Evolutionary conservation across 64 coral and sea anemone genomes (phyloP), one percentile per base, ranked within the genome.

Genomic region (Montipora capricornis): DNA sequence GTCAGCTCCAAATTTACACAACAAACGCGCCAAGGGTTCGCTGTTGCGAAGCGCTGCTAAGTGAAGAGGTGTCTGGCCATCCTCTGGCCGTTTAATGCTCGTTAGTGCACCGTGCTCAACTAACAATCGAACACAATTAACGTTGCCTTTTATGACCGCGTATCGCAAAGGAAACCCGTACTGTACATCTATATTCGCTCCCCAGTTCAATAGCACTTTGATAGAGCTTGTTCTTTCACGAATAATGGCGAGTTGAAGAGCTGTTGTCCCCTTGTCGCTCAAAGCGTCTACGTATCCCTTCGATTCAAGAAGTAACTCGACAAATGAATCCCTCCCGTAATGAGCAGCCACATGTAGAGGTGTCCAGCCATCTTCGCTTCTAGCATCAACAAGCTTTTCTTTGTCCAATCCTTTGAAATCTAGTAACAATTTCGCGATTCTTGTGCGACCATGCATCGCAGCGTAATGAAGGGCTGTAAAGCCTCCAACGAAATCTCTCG

Each of bases 161-260:
- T 98, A 98, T 8, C 96, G 92, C 24, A 98, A 83, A 8, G 96
- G 96, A 82, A 98, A 98, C 1, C 96, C 96, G 81, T 70, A 95
- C 45, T 98, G 96, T 44, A 98, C 89, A 22, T 98, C 96, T 77
- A 98, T 95, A 77, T 98, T 98, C 44, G 96, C 89, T 68, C 93
- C 93, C 73, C 93, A 95, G 45, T 91, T 90, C 20, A 98, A 77
- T 37, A 98, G 75, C 29, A 98, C 96, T 49, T 88, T 91, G 68
- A 98, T 90, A 62, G 93, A 98, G 66, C 59, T 98, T 37, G 89
- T 92, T 83, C 96, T 90, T 89, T 98, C 96, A 64, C 96, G 93
- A 95, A 98, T 98, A n/a, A 98, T 98, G 19, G 92, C 96, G 20
- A 98, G 89, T 89, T 98, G 96, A 84, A 98, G 96, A 19, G 96